Percentiles rank a stretch among this genome's conserved stretches.
Conservation (phyloP, 2,888 invertebrate genomes). For the Arctia plantaginis region DNA sequence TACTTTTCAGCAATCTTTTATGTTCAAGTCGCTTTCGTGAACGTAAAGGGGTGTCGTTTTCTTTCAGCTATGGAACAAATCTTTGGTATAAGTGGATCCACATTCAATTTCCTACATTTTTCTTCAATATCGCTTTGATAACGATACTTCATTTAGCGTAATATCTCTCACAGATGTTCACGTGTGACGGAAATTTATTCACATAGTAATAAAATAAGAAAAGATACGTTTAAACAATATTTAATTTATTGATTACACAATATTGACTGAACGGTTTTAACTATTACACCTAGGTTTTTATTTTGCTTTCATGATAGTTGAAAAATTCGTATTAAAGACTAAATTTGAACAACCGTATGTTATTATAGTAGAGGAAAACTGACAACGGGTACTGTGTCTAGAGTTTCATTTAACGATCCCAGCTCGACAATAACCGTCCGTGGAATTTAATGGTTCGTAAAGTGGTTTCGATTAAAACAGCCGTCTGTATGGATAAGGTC, state of each 20-base stretch:
- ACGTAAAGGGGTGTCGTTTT: conserved; percentile 16
- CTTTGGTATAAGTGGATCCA: conserved; percentile 52
- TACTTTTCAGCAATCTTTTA: conserved; percentile 67
- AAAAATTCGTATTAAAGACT: conserved; percentile 38
- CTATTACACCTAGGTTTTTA: background rate
- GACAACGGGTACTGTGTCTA: conserved; percentile 64
- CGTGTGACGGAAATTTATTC: conserved; percentile 5
- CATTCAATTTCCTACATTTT: conserved; percentile 48
- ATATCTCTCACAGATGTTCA: conserved; percentile 25
- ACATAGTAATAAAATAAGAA: background rate
- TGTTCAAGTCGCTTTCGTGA: conserved; percentile 44
- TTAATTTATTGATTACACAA: background rate
- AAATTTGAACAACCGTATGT: conserved; percentile 61
- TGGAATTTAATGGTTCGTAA: conserved; percentile 81
- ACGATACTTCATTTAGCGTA: conserved; percentile 40
- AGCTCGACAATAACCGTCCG: conserved; percentile 79
- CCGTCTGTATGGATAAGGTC: conserved; percentile 77
- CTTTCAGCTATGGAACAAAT: conserved; percentile 55
- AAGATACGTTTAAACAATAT: background rate
- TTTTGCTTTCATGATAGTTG: conserved; percentile 16
- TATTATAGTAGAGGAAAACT: conserved; percentile 51
- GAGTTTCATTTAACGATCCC: conserved; percentile 81
- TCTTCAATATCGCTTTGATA: conserved; percentile 46
- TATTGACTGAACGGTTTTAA: background rate
- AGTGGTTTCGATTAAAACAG: conserved; percentile 83